These are phyloP conservation scores for Lophura nycthemera DNA, from an alignment of 2,113 vertebrate genomes.

Conservation along the genomic window DNA sequence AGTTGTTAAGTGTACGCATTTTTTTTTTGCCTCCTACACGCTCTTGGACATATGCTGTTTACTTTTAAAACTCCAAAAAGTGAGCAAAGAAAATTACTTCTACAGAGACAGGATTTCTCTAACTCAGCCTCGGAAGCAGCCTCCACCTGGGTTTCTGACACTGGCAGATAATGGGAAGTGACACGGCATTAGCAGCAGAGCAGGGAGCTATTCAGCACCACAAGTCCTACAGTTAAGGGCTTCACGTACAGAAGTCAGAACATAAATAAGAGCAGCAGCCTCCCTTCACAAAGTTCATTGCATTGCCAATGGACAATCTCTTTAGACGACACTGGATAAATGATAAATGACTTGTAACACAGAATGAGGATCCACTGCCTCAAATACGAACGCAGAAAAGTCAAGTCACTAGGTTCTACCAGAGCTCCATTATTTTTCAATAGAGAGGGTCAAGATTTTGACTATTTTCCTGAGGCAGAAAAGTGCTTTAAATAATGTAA, in stretches of 20 bases:
- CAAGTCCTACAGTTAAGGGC: background rate
- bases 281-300: background rate
- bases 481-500: background rate
- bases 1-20: conserved; percentile 60
- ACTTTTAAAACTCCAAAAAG: conserved; percentile 70
- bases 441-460: background rate
- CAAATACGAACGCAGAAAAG: background rate
- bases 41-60: conserved; percentile 72
- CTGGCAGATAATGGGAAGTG: conserved; percentile 32
- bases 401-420: background rate
- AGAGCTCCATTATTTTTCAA: background rate
- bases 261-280: background rate
- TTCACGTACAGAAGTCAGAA: background rate
- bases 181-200: background rate
- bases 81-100: conserved; percentile 64
- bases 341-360: background rate
- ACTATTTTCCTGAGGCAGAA: background rate
- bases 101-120: conserved; percentile 42
- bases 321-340: background rate
- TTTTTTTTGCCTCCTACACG: conserved; percentile 49
- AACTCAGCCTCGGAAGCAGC: conserved; percentile 51
- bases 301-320: background rate
- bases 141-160: background rate
- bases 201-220: background rate
- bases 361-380: background rate